These are phyloP conservation scores for Pampusana beccarii DNA, from an alignment of 2,113 vertebrate species.

Conservation along the genomic window DNA sequence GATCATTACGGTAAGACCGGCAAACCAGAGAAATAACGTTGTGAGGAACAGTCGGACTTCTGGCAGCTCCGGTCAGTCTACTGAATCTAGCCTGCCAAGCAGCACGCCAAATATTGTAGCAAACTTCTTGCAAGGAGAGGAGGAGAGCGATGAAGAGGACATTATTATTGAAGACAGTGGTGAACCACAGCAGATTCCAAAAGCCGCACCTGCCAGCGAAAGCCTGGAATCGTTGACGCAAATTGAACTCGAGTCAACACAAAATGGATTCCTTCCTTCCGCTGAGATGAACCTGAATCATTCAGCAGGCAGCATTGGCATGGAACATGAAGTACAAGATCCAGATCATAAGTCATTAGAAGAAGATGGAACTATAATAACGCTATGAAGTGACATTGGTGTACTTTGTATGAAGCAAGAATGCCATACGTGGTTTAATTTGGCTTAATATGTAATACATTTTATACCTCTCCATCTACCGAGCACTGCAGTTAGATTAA, in stretches of 20 bases:
- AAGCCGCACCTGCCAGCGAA: slow-evolving; percentile 55
- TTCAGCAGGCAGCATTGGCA: slow-evolving; percentile 43
- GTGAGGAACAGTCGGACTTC: slow-evolving; percentile 88
- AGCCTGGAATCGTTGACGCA: slow-evolving; percentile 82
- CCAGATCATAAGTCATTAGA: slow-evolving; percentile 80
- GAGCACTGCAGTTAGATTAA: slow-evolving; percentile 40
- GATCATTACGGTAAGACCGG: slow-evolving; percentile 95
- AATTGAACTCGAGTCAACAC: slow-evolving; percentile 82
- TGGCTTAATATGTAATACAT: slow-evolving; percentile 15
- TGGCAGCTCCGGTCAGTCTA: slow-evolving; percentile 92
- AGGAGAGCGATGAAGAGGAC: slow-evolving; percentile 92
- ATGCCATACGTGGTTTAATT: slow-evolving; percentile 18
- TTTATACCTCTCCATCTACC: slow-evolving; percentile 58
- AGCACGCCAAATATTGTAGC: slow-evolving; percentile 77
- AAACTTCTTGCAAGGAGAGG: slow-evolving; percentile 82
- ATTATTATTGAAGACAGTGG: slow-evolving; percentile 87
- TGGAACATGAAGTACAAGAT: slow-evolving; percentile 67
- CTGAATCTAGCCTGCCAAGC: slow-evolving; percentile 88
- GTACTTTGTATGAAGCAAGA: not conserved
- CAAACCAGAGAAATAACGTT: slow-evolving; percentile 95
- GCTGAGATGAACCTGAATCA: slow-evolving; percentile 70
- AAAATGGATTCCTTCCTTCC: slow-evolving; percentile 83
- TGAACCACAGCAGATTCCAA: slow-evolving; percentile 77
- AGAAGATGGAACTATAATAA: slow-evolving; percentile 96
- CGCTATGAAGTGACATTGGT: slow-evolving; percentile 77